Percentiles rank a stretch among this genome's conserved stretches.
Evolutionary conservation across 2,113 vertebrate genomes (phyloP).

Genomic region (Calcarius ornatus): DNA sequence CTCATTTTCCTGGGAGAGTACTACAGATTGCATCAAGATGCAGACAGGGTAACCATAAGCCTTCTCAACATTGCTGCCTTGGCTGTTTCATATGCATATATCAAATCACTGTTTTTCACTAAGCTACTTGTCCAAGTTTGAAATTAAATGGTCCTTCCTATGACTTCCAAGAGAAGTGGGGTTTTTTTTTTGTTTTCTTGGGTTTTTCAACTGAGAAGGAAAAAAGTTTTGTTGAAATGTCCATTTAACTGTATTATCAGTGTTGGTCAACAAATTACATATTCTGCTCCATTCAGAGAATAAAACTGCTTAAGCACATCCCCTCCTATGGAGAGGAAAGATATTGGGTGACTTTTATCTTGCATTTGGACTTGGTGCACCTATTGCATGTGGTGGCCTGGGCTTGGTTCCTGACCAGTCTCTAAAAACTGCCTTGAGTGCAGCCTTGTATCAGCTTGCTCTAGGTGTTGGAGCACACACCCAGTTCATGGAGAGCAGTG

Average conservation of each 20-base stretch:
- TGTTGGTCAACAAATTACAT: background rate
- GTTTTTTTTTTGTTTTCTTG: background rate
- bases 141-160: background rate
- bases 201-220: background rate
- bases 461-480: background rate
- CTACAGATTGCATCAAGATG: background rate
- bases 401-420: background rate
- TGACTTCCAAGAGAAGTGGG: background rate
- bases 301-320: background rate
- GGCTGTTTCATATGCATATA: background rate
- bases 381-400: background rate
- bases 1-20: background rate
- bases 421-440: background rate
- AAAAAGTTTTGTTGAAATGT: background rate
- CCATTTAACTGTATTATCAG: background rate
- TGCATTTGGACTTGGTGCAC: fast-evolving
- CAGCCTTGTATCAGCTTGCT: background rate
- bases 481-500: background rate
- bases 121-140: background rate
- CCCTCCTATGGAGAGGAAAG: background rate
- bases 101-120: background rate
- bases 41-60: background rate
- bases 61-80: background rate
- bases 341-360: no score
- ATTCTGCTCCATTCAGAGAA: background rate